A percentile compares a stretch with the other conserved stretches of the same genome.
phyloP scores from a whole-genome alignment of 2,113 vertebrate species.

The Neopipo cinnamomea region DNA sequence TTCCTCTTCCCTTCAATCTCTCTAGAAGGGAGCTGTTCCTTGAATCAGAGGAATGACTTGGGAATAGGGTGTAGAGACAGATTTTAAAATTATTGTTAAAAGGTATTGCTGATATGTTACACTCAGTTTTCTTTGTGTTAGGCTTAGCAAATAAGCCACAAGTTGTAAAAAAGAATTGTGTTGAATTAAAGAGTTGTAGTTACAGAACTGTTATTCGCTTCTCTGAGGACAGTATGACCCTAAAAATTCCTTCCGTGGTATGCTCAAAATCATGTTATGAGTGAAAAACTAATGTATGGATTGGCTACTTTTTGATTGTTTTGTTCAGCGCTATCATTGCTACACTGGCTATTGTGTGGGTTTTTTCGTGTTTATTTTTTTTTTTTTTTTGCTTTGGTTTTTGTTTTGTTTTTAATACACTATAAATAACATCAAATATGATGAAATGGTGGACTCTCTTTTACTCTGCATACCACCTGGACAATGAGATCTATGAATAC shows the following conservation, averaged over 20 bases:
- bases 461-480: background rate
- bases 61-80: background rate
- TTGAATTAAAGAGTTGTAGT: background rate
- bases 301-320: background rate
- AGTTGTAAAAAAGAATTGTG: background rate
- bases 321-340: background rate
- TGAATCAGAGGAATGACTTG: background rate
- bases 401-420: background rate
- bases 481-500: conserved; percentile 29
- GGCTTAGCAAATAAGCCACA: background rate
- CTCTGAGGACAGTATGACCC: background rate
- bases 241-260: background rate
- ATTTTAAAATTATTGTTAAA: background rate
- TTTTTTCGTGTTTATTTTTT: no score
- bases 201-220: background rate
- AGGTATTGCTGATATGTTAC: background rate
- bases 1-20: background rate
- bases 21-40: background rate
- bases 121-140: background rate
- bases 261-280: background rate
- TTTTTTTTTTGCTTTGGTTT: background rate
- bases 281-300: background rate
- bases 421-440: conserved; percentile 12
- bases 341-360: background rate
- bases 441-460: background rate